Base-by-base conservation (phyloP, 1,140 invertebrate species). In the Tetramorium parvispinum region DNA sequence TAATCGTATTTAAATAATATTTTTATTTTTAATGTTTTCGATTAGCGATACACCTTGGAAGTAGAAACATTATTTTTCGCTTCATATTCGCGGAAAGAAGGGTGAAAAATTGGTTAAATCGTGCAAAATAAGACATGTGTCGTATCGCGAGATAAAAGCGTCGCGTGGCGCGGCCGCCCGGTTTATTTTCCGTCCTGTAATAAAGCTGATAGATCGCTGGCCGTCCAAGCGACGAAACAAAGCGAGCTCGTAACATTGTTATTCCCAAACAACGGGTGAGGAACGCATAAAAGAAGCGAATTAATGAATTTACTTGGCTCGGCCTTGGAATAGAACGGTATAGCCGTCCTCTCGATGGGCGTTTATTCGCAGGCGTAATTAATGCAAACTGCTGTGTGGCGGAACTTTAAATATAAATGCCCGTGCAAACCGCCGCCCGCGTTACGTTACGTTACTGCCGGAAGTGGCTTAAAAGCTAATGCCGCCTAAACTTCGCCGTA, bases 401-500 rank as follows among this genome's bases (percentile, higher is more conserved):
- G 75, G 87, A 93, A 91, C 90, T 91, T 91, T 89, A 88, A 89
- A 91, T 93, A 92, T 91, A 93, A 90, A 92, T 91, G 88, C 82
- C 81, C 79, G 75, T 70, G 81, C 85, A 87, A 89, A 89, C 75
- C 63, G 87, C 73, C 57, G 77, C 81, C 66, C 73, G 66, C 46
- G 55, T 27, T 82, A 88, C 88, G 55, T 82, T 86, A 88, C 88
- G 91, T 90, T 92, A 89, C 88, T 87, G 82, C 79, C 87, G 89
- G 87, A 89, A 89, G 88, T 89, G 87, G 88, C 90, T 92, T 93
- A 91, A 92, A 92, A 93, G 91, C 89, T 92, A 92, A 92, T 90
- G 82, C 91, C 63, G 66, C 85, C 77, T 83, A 73, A 83, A 88
- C 90, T 71, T 82, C n/a, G n/a, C 68, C 53, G 71, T 46, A 85